A percentile compares a stretch with the other conserved stretches of the same genome.
Evolutionary conservation across 2,797 vertebrate genomes (phyloP).

Genomic region (Pitangus sulphuratus): DNA sequence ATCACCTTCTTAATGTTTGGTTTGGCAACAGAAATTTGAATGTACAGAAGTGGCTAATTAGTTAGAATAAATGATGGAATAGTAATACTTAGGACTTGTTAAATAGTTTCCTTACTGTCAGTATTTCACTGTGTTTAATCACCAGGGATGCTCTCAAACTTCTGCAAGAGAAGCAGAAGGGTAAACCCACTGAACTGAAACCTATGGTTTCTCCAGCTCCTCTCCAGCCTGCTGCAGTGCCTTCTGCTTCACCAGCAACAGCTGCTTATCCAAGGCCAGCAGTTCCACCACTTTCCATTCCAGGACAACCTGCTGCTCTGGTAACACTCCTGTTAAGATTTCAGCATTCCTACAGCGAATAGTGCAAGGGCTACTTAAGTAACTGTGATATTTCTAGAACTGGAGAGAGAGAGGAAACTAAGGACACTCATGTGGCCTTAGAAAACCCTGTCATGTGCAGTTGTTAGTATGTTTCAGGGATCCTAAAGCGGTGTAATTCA

Average conservation of each 20-base stretch:
- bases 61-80: background rate
- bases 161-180: slow-evolving; percentile 78
- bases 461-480: background rate
- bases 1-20: background rate
- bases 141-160: slow-evolving; percentile 90
- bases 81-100: background rate
- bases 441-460: background rate
- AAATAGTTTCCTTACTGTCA: background rate
- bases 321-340: slow-evolving; percentile 71
- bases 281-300: slow-evolving; percentile 85
- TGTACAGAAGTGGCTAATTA: background rate
- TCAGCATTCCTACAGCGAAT: background rate
- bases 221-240: background rate
- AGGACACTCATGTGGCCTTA: background rate
- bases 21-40: background rate
- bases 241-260: background rate
- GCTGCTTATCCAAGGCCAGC: slow-evolving; percentile 79
- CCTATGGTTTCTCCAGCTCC: slow-evolving; percentile 47
- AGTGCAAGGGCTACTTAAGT: background rate
- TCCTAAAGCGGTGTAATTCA: background rate
- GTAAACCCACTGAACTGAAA: slow-evolving; percentile 46
- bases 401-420: background rate
- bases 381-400: background rate
- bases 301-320: slow-evolving; percentile 83
- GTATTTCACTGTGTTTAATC: slow-evolving; percentile 11